Evolutionary conservation across 2,797 vertebrate genomes (phyloP).

Genomic region (Vultur gryphus): DNA sequence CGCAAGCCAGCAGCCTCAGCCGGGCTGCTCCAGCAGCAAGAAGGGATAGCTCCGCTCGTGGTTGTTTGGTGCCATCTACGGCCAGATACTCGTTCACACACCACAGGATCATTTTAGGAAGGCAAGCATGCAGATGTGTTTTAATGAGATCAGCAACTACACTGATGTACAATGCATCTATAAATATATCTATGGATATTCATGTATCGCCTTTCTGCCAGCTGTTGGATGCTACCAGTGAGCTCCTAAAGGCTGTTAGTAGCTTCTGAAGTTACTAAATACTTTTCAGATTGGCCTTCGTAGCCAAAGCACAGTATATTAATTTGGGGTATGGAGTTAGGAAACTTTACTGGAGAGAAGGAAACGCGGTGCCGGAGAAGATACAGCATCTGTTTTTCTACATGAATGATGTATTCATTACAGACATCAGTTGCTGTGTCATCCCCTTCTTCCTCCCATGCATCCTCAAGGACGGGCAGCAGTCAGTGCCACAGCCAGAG

Average conservation of each 20-base stretch:
- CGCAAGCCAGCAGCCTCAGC: not conserved
- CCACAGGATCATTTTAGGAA: not conserved
- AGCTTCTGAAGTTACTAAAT: not conserved
- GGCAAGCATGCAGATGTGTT: not conserved
- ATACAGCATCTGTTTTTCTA: not conserved
- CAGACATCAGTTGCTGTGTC: not conserved
- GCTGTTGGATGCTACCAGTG: not conserved
- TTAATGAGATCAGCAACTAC: not conserved
- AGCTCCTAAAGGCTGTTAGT: not conserved
- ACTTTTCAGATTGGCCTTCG: not conserved
- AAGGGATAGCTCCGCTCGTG: not conserved
- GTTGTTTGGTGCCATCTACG: slow-evolving; percentile 53
- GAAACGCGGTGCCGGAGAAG: rapidly evolving
- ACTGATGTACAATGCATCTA: rapidly evolving
- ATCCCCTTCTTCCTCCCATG: not conserved
- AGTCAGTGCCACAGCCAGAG: not conserved
- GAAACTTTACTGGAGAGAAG: not conserved
- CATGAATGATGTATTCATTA: rapidly evolving
- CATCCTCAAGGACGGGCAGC: not conserved
- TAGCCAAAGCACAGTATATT: not conserved
- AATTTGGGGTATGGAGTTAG: not conserved
- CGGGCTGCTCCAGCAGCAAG: not conserved
- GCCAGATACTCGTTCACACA: not conserved
- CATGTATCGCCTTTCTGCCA: not conserved
- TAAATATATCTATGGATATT: not conserved